Evolutionary conservation across 2,888 invertebrate species (phyloP), one percentile per base, ranked within the genome.

Genomic region (Nomada flava): DNA sequence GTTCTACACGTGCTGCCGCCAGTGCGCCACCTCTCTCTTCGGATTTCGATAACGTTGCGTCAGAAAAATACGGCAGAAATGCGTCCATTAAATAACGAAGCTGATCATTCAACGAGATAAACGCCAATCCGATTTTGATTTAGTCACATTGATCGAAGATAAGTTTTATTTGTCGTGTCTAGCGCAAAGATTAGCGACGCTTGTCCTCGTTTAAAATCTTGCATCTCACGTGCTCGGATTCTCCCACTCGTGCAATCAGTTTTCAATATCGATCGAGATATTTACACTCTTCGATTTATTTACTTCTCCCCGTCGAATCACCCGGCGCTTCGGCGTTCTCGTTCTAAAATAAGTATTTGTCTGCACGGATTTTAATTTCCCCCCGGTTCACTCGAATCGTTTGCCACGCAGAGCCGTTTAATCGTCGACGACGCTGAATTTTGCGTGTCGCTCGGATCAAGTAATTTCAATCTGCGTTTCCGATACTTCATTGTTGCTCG

Each of bases 91-190:
- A 13, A 42, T 15, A 26, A n/a, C 5, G 26, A 9, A 15, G 18
- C 7, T 18, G 36, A 52, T 64, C 29, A n/a, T 62, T 68, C 15
- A 4, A 29, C 7, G 0, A 29, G 59, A 73, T 69, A 44, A 15
- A 69, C 52, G 20, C n/a, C 59, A 50, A 73, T 73, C 59, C 18
- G 63, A 69, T 80, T 44, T 2, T 7, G 26, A 53, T 59, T 20
- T 18, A 50, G 29, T 44, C 20, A 23, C 44, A 55, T 59, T 42
- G 50, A 77, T 80, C 57, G 1, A 11, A 42, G 74, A 80, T 69
- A 70, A 81, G 42, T 9, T 69, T 80, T 74, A 65, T 80, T 81
- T 81, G 13, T 68, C 53, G 15, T 29, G 42, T 36, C 20, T 57
- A 57, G 26, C 63, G 63, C 73, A 42, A 53, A 73, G 73, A 79